A percentile compares a stretch with the other conserved stretches of the same genome.
Evolutionary conservation across 2,888 invertebrate genomes (phyloP).

Genomic region (Trichacis sp.): DNA sequence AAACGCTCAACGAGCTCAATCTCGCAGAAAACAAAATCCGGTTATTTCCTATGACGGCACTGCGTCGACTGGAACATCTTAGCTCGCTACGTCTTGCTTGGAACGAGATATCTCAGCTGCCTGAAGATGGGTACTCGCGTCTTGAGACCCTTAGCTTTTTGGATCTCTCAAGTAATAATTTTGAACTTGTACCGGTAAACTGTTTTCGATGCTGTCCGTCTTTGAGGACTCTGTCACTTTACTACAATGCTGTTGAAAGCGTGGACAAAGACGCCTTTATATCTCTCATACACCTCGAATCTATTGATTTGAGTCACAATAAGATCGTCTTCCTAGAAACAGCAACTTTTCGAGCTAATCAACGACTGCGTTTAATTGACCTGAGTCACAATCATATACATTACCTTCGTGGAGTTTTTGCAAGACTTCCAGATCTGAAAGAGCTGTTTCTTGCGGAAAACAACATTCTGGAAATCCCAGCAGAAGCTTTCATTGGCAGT

Average conservation of each 20-base stretch:
- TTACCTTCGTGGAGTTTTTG: slow-evolving; percentile 85
- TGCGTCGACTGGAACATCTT: slow-evolving; percentile 80
- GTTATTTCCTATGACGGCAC: slow-evolving; percentile 83
- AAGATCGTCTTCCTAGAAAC: slow-evolving; percentile 83
- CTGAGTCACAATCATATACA: slow-evolving; percentile 91
- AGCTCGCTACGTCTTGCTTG: slow-evolving; percentile 76
- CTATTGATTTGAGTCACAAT: slow-evolving; percentile 89
- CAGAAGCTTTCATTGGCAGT: slow-evolving; percentile 84
- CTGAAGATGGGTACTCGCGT: slow-evolving; percentile 79
- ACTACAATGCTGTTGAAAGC: slow-evolving; percentile 84
- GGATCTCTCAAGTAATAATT: slow-evolving; percentile 88
- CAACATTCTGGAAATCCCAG: slow-evolving; percentile 86
- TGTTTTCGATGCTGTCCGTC: slow-evolving; percentile 86
- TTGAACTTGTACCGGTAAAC: slow-evolving; percentile 80
- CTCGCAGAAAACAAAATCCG: slow-evolving; percentile 89
- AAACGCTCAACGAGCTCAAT: slow-evolving; percentile 84
- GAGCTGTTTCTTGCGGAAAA: slow-evolving; percentile 91
- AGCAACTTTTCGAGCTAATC: slow-evolving; percentile 81
- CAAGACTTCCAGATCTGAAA: slow-evolving; percentile 81
- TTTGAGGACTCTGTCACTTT: slow-evolving; percentile 83
- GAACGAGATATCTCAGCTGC: slow-evolving; percentile 76
- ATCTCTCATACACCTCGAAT: slow-evolving; percentile 80
- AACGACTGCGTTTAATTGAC: slow-evolving; percentile 84
- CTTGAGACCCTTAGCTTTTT: slow-evolving; percentile 81
- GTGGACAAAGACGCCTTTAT: slow-evolving; percentile 84